Evolutionary conservation across 2,888 invertebrate genomes (phyloP).

Genomic region (Nomada fucata): DNA sequence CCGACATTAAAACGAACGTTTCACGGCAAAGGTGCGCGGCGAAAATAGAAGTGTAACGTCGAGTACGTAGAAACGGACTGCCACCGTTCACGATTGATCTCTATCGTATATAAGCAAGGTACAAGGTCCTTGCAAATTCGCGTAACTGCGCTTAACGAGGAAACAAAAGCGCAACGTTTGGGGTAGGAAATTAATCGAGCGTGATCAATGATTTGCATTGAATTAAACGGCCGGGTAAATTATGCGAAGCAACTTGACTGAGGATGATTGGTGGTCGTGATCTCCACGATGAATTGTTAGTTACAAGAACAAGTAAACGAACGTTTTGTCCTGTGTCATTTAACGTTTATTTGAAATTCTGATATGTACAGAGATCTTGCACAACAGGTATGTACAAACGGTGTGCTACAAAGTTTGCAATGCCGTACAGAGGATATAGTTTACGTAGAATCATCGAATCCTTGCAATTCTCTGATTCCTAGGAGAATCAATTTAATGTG

Average conservation of each 20-base stretch:
- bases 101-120: constrained; percentile 57
- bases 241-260: constrained; percentile 6
- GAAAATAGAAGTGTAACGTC: constrained; percentile 1
- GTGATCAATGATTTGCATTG: constrained; percentile 27
- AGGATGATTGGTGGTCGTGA: constrained; percentile 1
- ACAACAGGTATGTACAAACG: constrained; percentile 10
- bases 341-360: constrained; percentile 12
- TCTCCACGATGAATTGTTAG: constrained; percentile 4
- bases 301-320: background rate
- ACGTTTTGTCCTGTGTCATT: constrained; percentile 13
- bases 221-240: constrained; percentile 21
- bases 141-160: constrained; percentile 64
- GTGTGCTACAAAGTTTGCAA: background rate
- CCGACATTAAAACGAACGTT: constrained; percentile 51
- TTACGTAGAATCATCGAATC: constrained; percentile 54
- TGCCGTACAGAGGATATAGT: background rate
- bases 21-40: constrained; percentile 15
- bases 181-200: constrained; percentile 48
- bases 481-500: constrained; percentile 92
- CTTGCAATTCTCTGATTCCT: constrained; percentile 88
- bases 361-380: constrained; percentile 29
- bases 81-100: constrained; percentile 34
- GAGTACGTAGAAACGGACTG: constrained; percentile 36
- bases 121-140: constrained; percentile 62
- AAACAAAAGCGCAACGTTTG: constrained; percentile 54